Percentiles rank a stretch among this genome's conserved stretches.
phyloP scores from a whole-genome alignment of 1,140 invertebrate species.

The Diploscapter pachys region DNA sequence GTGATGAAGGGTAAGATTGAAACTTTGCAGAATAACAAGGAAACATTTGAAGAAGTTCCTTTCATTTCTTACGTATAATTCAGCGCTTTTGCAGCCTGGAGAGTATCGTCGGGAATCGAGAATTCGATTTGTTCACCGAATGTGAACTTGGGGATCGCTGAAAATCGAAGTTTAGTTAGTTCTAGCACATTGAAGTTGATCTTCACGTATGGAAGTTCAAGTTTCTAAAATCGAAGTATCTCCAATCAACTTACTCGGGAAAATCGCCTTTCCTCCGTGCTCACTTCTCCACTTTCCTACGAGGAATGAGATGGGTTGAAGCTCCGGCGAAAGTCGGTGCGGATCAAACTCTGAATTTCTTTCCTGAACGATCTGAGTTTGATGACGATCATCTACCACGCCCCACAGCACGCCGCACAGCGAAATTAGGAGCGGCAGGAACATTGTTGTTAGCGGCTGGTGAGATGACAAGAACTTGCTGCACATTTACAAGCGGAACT shows the following conservation, averaged over 20 bases:
- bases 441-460: constrained; percentile 12
- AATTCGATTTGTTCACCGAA: constrained; percentile 56
- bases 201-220: too few species aligned
- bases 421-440: neutral
- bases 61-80: constrained; percentile 52
- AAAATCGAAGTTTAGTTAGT: too few species aligned
- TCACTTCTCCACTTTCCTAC: constrained; percentile 57
- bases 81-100: constrained; percentile 42
- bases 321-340: constrained; percentile 40
- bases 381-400: too few species aligned
- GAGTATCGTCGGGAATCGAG: constrained; percentile 44
- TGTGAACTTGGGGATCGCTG: constrained; percentile 55
- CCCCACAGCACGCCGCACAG: too few species aligned
- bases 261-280: constrained; percentile 54
- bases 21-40: too few species aligned
- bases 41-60: too few species aligned
- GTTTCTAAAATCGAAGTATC: too few species aligned
- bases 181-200: too few species aligned
- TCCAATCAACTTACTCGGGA: constrained; percentile 34
- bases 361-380: too few species aligned
- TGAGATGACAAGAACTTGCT: neutral
- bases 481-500: neutral
- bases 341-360: constrained; percentile 43
- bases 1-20: too few species aligned
- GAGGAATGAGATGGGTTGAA: constrained; percentile 46